These are phyloP conservation scores for Luperina nickerlii DNA, from an alignment of 2,888 invertebrate genomes.

Conservation along the genomic window DNA sequence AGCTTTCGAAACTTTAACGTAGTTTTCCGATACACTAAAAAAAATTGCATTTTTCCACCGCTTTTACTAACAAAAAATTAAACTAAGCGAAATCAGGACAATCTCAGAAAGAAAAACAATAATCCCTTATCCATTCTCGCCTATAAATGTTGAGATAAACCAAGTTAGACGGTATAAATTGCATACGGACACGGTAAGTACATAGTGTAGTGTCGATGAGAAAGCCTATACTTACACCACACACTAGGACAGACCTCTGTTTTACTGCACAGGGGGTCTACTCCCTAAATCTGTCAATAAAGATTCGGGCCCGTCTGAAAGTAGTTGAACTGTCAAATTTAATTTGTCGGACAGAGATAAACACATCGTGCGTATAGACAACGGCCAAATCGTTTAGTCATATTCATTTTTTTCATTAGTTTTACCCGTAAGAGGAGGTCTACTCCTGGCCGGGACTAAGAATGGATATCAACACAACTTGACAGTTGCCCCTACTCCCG, in stretches of 20 bases:
- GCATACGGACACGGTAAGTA: constrained; percentile 34
- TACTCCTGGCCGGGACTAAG: no score
- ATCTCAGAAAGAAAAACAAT: constrained; percentile 56
- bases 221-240: constrained; percentile 40
- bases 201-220: constrained; percentile 17
- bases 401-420: no score
- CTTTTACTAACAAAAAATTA: constrained; percentile 44
- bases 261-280: not conserved
- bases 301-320: not conserved
- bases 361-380: not conserved
- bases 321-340: not conserved
- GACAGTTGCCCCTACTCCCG: no score
- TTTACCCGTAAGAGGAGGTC: not conserved
- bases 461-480: no score
- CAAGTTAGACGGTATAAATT: constrained; percentile 57
- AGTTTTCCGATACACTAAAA: constrained; percentile 39
- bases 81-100: constrained; percentile 53
- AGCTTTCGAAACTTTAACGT: constrained; percentile 7
- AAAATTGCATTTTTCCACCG: constrained; percentile 37
- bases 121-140: constrained; percentile 50
- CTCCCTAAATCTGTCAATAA: not conserved
- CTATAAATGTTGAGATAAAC: constrained; percentile 60
- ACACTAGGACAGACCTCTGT: constrained; percentile 55
- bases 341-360: not conserved
- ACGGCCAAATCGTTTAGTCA: not conserved